phyloP scores from a whole-genome alignment of 2,888 invertebrate genomes.

The Luffia ferchaultella region DNA sequence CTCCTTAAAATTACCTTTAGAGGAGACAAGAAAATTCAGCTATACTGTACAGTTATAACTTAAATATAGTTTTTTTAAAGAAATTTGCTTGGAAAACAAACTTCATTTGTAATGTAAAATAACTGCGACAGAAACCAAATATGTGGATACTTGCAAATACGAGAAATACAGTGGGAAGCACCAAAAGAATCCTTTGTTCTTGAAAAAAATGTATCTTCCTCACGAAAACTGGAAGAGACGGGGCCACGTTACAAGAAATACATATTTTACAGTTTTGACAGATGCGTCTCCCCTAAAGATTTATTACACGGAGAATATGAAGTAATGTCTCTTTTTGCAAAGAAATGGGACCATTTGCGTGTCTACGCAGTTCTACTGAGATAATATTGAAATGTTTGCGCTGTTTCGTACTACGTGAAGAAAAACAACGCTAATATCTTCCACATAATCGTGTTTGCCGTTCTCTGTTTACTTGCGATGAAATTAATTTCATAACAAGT shows the following conservation, averaged over 20 bases:
- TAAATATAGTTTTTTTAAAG: too few species aligned
- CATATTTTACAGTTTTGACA: constrained; percentile 64
- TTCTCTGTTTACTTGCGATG: too few species aligned
- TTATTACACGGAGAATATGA: constrained; percentile 51
- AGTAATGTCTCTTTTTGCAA: constrained; percentile 37
- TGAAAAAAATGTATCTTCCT: constrained; percentile 28
- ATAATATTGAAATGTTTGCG: constrained; percentile 36
- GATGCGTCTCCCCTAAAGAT: constrained; percentile 54
- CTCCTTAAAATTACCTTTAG: too few species aligned
- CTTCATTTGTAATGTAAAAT: too few species aligned
- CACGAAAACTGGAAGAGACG: constrained; percentile 28
- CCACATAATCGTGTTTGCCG: too few species aligned
- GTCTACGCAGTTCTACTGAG: constrained; percentile 32
- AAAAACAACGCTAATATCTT: constrained; percentile 7
- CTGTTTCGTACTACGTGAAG: constrained; percentile 29
- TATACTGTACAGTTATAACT: too few species aligned
- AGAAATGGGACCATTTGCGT: constrained; percentile 33
- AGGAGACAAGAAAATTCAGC: too few species aligned
- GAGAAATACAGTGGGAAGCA: too few species aligned
- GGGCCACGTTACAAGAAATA: constrained; percentile 44
- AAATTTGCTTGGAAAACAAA: too few species aligned
- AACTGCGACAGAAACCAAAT: too few species aligned
- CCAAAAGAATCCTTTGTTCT: background rate
- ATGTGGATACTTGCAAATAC: too few species aligned
- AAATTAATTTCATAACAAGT: too few species aligned